Evolutionary conservation across 2,888 invertebrate species (phyloP), one percentile per base, ranked within the genome.

Genomic region (Coleophora flavipennella): DNA sequence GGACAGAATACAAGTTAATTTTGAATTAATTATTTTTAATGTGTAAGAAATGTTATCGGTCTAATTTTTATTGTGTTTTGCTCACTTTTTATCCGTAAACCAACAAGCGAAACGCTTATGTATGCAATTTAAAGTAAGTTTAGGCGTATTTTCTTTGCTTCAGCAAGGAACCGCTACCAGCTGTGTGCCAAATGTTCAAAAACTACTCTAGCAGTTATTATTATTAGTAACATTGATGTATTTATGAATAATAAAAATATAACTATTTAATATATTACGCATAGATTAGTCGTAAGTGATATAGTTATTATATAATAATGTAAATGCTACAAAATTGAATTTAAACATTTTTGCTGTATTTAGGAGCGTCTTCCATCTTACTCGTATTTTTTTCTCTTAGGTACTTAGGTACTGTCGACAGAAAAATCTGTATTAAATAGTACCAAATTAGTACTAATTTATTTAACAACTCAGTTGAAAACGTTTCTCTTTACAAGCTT

Each of bases 361-460:
- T 83, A 81, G 78, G 64, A 69, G 81, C 83, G 83, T 84, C 83
- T 84, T 84, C 83, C 83, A 84, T 74, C 79, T 78, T 75, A 76
- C 61, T 77, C 65, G 49, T 73, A 73, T 77, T 67, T 67, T 78
- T 78, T 76, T 69, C 67, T 76, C 62, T 70, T 77, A 77, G 73
- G 60, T 62, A 66, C 44, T 59, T 20, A 20, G 20, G 48, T 52
- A 56, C 43, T 51, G 60, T 48, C 45, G 62, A 55, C 63, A 66
- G 51, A 58, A 58, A 59, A 60, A 48, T 57, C 36, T 29, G 25
- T 35, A 14, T 32, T 26, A 8, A 11, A 36, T 33, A 31, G 8
- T 4, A 33, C 38, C 2, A 34, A 29, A 36, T 6, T 3, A 4
- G 20, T 3, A 20, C 20, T 4, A 20, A 20, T 4, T 20, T 20